Evolutionary conservation across 2,113 vertebrate species (phyloP), one percentile per base, ranked within the genome.

Genomic region (Dipodomys stephensi): DNA sequence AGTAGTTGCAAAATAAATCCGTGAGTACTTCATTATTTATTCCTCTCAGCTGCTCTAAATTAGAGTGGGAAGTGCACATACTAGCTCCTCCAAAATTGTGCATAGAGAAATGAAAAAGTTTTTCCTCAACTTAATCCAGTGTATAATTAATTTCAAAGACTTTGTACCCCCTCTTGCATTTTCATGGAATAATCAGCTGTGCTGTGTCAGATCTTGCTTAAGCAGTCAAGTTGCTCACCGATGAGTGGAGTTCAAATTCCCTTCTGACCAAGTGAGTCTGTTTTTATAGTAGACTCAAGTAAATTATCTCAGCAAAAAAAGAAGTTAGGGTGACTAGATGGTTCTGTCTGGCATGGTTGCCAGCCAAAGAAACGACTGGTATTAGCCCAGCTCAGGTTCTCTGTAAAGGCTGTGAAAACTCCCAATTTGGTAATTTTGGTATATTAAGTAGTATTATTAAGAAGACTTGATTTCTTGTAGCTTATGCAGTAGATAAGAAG

Each of bases 41-140:
- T 97, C 95, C 96, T 97, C 97, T 97, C 98, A 95, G 80, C 94
- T 91, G 88, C 78, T 78, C 97, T 97, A 97, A 96, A 96, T 97
- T 93, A 39, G 93, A 96, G 77, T 92, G 94, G 96, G 95, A 96
- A 97, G 90, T 78, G 67, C 92, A 86, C 92, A 90, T 57, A 77
- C 92, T 69, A 46, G 65, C 53, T 60, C 25, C 32, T 64, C 73
- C 77, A 39, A 57, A 83, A 30, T 25, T 74, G 74, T 73, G 39
- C 71, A 83, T 57, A 46, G 11, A 80, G 76, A 88, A 77, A 79
- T 76, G 86, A n/a, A 69, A 28, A 91, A 69, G 6, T 39, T 84
- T 73, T 71, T 79, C 86, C 73, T 62, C 94, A 93, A 88, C 90
- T 91, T 72, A 95, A n/a, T 86, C 92, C 88, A 88, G 30, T 60